Evolutionary conservation across 2,797 vertebrate genomes (phyloP), one percentile per base, ranked within the genome.

Genomic region (Coluber constrictor): DNA sequence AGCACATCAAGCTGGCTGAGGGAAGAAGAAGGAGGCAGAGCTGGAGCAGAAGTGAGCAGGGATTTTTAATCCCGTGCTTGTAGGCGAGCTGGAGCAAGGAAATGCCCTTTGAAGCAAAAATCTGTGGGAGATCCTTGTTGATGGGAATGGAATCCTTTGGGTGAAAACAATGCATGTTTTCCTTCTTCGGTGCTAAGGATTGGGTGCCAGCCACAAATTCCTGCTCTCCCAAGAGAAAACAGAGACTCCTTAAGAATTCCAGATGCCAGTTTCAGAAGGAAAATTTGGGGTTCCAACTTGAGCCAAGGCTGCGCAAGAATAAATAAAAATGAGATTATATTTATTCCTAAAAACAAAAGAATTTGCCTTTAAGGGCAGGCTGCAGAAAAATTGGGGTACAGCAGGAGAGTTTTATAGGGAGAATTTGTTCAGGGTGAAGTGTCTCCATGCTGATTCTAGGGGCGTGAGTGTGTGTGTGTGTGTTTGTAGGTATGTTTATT

Each of bases 61-160:
- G 97, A 93, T 96, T 97, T 97, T 96, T 96, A 91, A 95, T 97
- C 95, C 89, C 93, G 88, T 97, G 95, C 89, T 96, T 95, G 97
- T 97, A 97, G 97, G 97, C 97, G 97, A 97, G 93, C n/a, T 95
- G 95, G 95, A 97, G 97, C 96, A 97, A 37, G 97, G 96, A 95
- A 98, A 98, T 97, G 97, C 94, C 94, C 70, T 90, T 63, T 91
- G 11, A 61, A 23, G 23, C 16, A 94, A 92, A 94, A 94, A 90
- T 94, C 94, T 95, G 97, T 92, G 96, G 96, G 97, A 97, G 96
- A 94, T 95, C 95, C 88, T 90, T 88, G 90, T 95, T 95, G 94
- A 88, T 94, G 92, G 95, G 95, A 95, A 94, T 94, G 54, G n/a
- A 93, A 96, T 66, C 60, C 93, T 97, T 96, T 93, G 96, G 97